phyloP scores from a whole-genome alignment of 2,888 invertebrate species.

The Biston stratarius region DNA sequence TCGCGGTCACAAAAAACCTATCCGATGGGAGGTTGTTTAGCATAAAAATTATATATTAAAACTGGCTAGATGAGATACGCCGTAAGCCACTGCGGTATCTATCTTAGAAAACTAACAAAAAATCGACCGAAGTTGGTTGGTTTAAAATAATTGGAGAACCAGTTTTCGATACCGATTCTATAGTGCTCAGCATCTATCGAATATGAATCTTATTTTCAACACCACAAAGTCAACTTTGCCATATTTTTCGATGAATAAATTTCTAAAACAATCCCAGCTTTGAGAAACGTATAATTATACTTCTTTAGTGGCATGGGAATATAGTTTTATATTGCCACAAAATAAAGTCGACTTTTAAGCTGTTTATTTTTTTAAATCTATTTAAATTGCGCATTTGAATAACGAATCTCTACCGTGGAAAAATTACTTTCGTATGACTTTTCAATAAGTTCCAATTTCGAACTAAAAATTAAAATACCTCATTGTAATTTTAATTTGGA shows the following conservation, averaged over 20 bases:
- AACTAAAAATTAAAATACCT: conserved; percentile 7
- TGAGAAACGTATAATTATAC: conserved; percentile 35
- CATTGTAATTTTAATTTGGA: conserved; percentile 27
- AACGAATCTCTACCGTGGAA: conserved; percentile 11
- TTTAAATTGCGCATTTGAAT: conserved; percentile 29
- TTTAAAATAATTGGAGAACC: conserved; percentile 43
- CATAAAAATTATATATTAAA: background rate
- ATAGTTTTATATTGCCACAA: background rate
- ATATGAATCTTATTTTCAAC: background rate
- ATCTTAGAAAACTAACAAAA: conserved; percentile 7
- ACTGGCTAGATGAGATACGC: background rate
- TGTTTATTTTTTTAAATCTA: conserved; percentile 4
- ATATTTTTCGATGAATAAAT: conserved; percentile 15
- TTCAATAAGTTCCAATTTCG: conserved; percentile 22
- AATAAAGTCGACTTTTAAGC: conserved; percentile 23
- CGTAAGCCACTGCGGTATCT: background rate
- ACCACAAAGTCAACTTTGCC: conserved; percentile 9
- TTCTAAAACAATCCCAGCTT: conserved; percentile 35
- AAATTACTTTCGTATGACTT: conserved; percentile 2
- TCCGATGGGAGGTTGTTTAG: background rate
- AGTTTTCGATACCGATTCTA: conserved; percentile 32
- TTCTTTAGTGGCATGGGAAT: background rate
- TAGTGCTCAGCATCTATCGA: conserved; percentile 4
- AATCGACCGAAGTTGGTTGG: conserved; percentile 11
- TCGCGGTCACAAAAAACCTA: background rate